Percentiles rank a stretch among this genome's conserved stretches.
Evolutionary conservation across 2,113 vertebrate species (phyloP).

Genomic region (Diphyllodes magnificus): DNA sequence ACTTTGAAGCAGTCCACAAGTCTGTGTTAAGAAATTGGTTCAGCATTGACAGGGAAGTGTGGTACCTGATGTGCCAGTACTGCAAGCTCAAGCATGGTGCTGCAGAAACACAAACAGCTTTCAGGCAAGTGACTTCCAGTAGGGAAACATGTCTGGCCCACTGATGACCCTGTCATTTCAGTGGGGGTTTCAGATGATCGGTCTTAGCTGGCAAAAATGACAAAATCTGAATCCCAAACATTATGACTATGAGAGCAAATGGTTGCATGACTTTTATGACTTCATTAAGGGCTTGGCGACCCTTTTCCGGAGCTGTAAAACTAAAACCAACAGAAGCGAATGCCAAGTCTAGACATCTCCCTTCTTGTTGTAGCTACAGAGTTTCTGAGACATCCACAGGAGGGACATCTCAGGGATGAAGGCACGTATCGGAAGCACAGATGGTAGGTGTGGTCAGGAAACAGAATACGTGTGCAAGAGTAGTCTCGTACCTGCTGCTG

Average conservation of each 20-base stretch:
- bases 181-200: not conserved
- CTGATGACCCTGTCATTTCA: not conserved
- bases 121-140: not conserved
- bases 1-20: not conserved
- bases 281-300: not conserved
- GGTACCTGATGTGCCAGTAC: not conserved
- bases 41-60: not conserved
- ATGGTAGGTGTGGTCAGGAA: not conserved
- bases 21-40: not conserved
- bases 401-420: not conserved
- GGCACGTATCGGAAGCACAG: not conserved
- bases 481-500: not conserved
- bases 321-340: not conserved
- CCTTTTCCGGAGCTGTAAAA: not conserved
- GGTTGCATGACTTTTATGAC: not conserved
- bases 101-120: not conserved
- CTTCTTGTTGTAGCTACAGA: not conserved
- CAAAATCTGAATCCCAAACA: not conserved
- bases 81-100: not conserved
- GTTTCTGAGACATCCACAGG: not conserved
- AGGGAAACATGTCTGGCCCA: not conserved
- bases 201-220: not conserved
- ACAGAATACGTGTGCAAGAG: not conserved
- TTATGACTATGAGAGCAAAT: not conserved
- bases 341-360: not conserved